Evolutionary conservation across 2,797 vertebrate species (phyloP), one percentile per base, ranked within the genome.

Genomic region (Thamnophis elegans): DNA sequence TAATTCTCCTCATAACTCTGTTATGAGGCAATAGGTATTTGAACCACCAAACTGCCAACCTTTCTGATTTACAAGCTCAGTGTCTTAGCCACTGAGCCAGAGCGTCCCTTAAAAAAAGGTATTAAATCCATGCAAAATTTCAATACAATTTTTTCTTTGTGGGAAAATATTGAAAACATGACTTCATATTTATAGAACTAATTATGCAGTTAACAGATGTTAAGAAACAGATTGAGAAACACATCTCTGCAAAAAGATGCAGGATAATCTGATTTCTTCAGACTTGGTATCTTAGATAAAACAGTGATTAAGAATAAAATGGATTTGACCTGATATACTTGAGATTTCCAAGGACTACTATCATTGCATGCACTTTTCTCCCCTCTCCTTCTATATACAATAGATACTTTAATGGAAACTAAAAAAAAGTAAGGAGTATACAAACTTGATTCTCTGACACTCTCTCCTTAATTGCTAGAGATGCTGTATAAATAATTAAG

Each of bases 101-200:
- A 0, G 47, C 47, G 6, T 47, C 47, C 4, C 47, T 47, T 47
- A 47, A 47, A 47, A 47, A 47, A 42, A 10, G 36, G 42, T 58
- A 89, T 25, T 90, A 56, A 55, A 8, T 54, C 32, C 42, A 56
- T 90, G 47, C 13, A 91, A 89, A 36, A 62, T 56, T 18, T 92
- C 56, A 20, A 26, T 60, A 55, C 2, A 22, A 82, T 32, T 56
- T 13, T 1, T 53, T 42, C 58, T 89, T 90, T 91, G 85, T 89
- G 0, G 13, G 90, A 94, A 89, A 92, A 94, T 89, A 94, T 92
- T 95, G 91, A 87, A 89, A 90, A 88, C 36, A 18, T 93, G 42
- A 89, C 93, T 93, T 88, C 36, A 26, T 14, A 36, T 53, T 0
- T 90, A 94, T 92, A 95, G 85, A 92, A 94, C 91, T 91, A 85